Base-by-base conservation (phyloP, 2,797 vertebrate species). In the Esox masquinongy region DNA sequence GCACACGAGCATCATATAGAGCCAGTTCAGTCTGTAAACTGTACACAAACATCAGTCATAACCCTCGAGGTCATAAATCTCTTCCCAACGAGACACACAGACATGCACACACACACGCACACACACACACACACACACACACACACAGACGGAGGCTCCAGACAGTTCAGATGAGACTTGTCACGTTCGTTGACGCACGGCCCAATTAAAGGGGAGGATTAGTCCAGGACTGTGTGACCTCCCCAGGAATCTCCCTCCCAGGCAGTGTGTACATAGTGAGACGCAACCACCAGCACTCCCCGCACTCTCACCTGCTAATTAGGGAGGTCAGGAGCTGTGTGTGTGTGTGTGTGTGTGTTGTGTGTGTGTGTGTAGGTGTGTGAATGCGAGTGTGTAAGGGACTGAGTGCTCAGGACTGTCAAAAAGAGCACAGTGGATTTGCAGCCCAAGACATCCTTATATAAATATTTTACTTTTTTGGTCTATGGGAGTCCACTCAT, bases 281-380 rank as follows among this genome's bases (percentile, higher is more conserved):
- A 84, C 75, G 84, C 83, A 78, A 85, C 86, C 90, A 88, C 89
- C 87, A 88, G 90, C 86, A 84, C 84, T 86, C 84, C 83, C 91
- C 91, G 92, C 91, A 91, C 92, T 95, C 94, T 94, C 94, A 94
- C 93, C 94, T 95, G 93, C 91, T 94, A 94, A 94, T 94, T 94
- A 94, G 91, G 85, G 86, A 79, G 2, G 81, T 72, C 73, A 70
- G 76, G 71, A 49, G 29, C 16, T 17, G 67, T 59, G 67, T 69
- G 66, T 9, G 31, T 43, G 11, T 19, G 26, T 47, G 36, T 22
- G 73, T 31, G 19, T 22, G 39, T 24, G 14, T n/a, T n/a, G n/a
- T 17, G 67, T 59, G 67, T 69, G 66, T 9, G 31, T 43, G 11
- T 19, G 26, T 47, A 31, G 19, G 73, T 31, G 19, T 22, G 39